A percentile compares a stretch with the other conserved stretches of the same genome.
phyloP scores from a whole-genome alignment of 1,140 invertebrate species.

The Trinorchestia longiramus region DNA sequence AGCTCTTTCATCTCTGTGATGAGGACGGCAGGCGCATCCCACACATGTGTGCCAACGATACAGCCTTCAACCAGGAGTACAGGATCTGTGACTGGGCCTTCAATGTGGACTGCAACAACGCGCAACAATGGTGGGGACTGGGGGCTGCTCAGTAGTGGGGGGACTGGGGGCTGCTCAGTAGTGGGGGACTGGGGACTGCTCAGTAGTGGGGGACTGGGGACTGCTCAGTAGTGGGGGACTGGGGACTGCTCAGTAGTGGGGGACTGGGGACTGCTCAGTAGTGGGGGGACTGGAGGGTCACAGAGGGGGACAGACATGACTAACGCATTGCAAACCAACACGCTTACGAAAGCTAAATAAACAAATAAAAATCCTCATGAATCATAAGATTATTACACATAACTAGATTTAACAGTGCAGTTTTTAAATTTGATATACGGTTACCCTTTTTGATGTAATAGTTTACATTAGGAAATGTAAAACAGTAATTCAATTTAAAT shows the following conservation, averaged over 20 bases:
- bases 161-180: slow-evolving; percentile 70
- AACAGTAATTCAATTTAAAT: too few species aligned
- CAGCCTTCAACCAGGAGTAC: slow-evolving; percentile 76
- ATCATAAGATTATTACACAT: too few species aligned
- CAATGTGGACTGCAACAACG: slow-evolving; percentile 75
- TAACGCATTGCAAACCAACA: too few species aligned
- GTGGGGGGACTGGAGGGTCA: slow-evolving; percentile 57
- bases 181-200: not conserved
- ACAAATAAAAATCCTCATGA: too few species aligned
- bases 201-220: not conserved
- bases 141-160: not conserved
- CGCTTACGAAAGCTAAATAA: too few species aligned
- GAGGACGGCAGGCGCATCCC: slow-evolving; percentile 76
- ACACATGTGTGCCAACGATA: slow-evolving; percentile 76
- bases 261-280: slow-evolving; percentile 73
- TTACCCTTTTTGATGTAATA: too few species aligned
- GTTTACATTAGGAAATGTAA: too few species aligned
- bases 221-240: not conserved
- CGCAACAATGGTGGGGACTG: slow-evolving; percentile 71
- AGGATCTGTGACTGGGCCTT: slow-evolving; percentile 77
- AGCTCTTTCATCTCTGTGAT: slow-evolving; percentile 78
- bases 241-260: slow-evolving; percentile 71
- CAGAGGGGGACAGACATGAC: too few species aligned
- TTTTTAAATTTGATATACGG: too few species aligned
- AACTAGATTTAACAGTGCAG: too few species aligned